Conservation (phyloP, 2,797 vertebrate genomes). For the Lycodopsis pacificus region DNA sequence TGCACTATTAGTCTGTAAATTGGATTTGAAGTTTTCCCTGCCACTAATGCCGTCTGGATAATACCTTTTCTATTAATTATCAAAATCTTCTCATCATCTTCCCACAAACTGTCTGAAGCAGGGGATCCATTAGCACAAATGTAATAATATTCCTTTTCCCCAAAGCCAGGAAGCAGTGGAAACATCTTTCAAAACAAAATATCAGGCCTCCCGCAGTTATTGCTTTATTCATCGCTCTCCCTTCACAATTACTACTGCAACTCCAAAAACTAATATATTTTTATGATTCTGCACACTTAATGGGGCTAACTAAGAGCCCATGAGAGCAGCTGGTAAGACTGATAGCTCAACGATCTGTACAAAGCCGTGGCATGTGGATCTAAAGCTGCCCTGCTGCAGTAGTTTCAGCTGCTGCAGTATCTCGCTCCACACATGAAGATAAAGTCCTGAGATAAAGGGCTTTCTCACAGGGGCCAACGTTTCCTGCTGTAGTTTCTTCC, state of each 20-base stretch:
- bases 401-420: slow-evolving; percentile 9
- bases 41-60: slow-evolving; percentile 24
- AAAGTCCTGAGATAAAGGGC: slow-evolving; percentile 45
- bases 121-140: slow-evolving; percentile 58
- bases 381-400: slow-evolving; percentile 24
- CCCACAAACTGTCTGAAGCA: slow-evolving; percentile 48
- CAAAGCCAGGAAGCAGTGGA: slow-evolving; percentile 30
- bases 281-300: slow-evolving; percentile 48
- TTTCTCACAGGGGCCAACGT: slow-evolving; percentile 39
- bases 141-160: slow-evolving; percentile 50
- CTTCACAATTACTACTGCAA: slow-evolving; percentile 42
- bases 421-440: slow-evolving; percentile 23
- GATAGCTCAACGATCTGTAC: slow-evolving; percentile 19
- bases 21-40: slow-evolving; percentile 56
- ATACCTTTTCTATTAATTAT: slow-evolving; percentile 57
- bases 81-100: slow-evolving; percentile 46
- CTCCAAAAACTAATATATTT: slow-evolving; percentile 66
- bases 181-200: slow-evolving; percentile 54
- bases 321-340: slow-evolving; percentile 45
- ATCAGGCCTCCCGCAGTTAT: slow-evolving; percentile 47
- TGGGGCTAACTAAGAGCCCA: slow-evolving; percentile 51
- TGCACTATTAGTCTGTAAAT: slow-evolving; percentile 52
- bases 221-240: slow-evolving; percentile 48
- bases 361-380: slow-evolving; percentile 17
- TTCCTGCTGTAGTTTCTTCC: slow-evolving; percentile 9